Conservation (phyloP, 2,797 vertebrate species). For the Capromys pilorides region DNA sequence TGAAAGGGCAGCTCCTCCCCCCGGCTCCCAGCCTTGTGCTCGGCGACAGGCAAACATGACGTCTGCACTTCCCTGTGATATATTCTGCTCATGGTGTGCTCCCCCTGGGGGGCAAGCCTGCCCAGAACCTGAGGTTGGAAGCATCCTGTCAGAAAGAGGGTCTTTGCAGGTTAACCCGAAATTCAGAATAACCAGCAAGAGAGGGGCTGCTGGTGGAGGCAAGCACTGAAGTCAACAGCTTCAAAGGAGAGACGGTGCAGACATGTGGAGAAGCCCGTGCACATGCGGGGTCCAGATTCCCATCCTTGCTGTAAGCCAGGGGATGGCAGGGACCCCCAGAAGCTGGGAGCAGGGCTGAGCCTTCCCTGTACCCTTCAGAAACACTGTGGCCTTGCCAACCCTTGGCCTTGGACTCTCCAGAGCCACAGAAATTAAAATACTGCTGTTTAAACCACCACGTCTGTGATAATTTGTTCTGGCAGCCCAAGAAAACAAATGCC, state of each 20-base stretch:
- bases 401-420: not conserved
- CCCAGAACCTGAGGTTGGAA: not conserved
- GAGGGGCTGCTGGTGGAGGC: not conserved
- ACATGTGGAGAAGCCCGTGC: not conserved
- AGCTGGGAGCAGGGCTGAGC: not conserved
- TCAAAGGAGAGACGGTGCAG: not conserved
- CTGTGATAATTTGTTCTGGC: not conserved
- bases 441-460: not conserved
- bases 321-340: accelerated
- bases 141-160: not conserved
- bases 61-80: not conserved
- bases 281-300: not conserved
- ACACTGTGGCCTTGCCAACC: not conserved
- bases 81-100: no score
- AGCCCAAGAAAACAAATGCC: not conserved
- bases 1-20: not conserved
- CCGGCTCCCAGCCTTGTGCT: not conserved
- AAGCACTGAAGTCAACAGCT: not conserved
- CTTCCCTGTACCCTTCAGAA: not conserved
- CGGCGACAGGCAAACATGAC: not conserved
- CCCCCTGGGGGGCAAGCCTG: not conserved
- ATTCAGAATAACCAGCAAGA: not conserved
- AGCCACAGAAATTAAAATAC: not conserved
- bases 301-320: not conserved
- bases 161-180: not conserved